phyloP scores from a whole-genome alignment of 2,113 vertebrate species.

The Tretioscincus oriximinensis region DNA sequence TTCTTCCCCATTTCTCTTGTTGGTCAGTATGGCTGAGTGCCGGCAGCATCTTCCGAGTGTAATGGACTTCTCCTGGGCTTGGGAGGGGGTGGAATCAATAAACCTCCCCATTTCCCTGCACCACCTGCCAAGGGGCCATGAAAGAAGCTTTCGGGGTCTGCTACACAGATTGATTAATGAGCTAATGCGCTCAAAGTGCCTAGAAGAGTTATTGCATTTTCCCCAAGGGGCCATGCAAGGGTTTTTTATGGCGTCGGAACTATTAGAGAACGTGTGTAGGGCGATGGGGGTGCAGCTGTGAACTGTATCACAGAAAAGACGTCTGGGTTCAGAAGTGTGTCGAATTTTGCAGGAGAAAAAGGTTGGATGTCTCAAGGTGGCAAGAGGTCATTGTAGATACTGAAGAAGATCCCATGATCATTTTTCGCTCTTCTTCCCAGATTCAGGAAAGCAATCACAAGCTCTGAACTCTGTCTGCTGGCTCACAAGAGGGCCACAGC shows the following conservation, averaged over 20 bases:
- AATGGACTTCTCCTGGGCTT: not conserved
- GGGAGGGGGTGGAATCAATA: not conserved
- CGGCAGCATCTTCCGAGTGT: not conserved
- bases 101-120: not conserved
- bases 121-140: not conserved
- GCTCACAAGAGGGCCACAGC: no score
- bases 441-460: no score
- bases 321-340: no score
- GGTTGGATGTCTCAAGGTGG: no score
- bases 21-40: not conserved
- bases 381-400: no score
- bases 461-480: no score
- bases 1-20: not conserved
- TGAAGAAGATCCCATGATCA: no score
- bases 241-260: not conserved
- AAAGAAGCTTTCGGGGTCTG: not conserved
- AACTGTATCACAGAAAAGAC: no score
- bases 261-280: not conserved
- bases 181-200: constrained; percentile 10
- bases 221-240: not conserved
- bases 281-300: no score
- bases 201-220: not conserved
- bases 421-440: no score
- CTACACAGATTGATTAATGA: not conserved
- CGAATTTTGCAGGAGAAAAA: no score